phyloP scores from a whole-genome alignment of 2,888 invertebrate genomes.

The Cosmopolites sordidus region DNA sequence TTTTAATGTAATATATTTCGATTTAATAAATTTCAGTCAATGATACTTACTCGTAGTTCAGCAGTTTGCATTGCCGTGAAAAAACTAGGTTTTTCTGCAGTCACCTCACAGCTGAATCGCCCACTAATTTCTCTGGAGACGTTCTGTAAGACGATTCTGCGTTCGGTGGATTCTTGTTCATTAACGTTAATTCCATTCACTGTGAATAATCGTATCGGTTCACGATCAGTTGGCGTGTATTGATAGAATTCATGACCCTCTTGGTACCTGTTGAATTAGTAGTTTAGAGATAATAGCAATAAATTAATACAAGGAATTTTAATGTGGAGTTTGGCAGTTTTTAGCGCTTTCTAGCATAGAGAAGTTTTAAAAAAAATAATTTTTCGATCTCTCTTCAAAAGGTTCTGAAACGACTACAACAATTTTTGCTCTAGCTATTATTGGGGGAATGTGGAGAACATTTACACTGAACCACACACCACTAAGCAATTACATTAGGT shows the following conservation, averaged over 20 bases:
- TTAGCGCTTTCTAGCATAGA: too few relatives aligned
- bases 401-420: too few relatives aligned
- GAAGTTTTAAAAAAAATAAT: too few relatives aligned
- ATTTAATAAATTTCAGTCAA: too few relatives aligned
- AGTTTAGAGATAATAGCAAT: neutral
- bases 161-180: conserved; percentile 49
- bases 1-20: too few relatives aligned
- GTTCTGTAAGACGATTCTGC: conserved; percentile 38
- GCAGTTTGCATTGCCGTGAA: conserved; percentile 39
- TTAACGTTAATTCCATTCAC: conserved; percentile 55
- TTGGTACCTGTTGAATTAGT: conserved; percentile 17
- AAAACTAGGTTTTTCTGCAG: conserved; percentile 44
- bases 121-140: conserved; percentile 40
- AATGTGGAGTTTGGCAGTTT: too few relatives aligned
- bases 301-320: neutral
- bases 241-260: conserved; percentile 19
- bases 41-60: conserved; percentile 52
- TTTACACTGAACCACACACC: too few relatives aligned
- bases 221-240: conserved; percentile 16
- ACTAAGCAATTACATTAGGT: too few relatives aligned
- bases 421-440: too few relatives aligned
- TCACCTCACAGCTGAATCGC: conserved; percentile 42
- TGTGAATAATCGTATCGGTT: conserved; percentile 12
- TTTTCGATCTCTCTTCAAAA: too few relatives aligned
- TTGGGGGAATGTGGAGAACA: too few relatives aligned